Evolutionary conservation across 2,797 vertebrate genomes (phyloP).

Genomic region (Xyrichtys novacula): DNA sequence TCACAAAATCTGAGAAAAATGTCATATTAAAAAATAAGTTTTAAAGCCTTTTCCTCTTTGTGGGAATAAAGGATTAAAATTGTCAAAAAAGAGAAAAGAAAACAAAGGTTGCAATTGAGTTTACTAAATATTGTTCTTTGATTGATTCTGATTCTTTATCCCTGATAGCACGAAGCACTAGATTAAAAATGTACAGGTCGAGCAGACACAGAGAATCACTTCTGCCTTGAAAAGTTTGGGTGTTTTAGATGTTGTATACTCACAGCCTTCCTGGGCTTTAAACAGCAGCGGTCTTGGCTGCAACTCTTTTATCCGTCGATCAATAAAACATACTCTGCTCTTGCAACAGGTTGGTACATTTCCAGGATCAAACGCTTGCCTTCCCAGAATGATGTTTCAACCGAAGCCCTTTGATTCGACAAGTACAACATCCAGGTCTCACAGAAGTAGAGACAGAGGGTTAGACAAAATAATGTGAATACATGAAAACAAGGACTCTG

Average conservation of each 20-base stretch:
- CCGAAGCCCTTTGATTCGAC: slow-evolving; percentile 63
- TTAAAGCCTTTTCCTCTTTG: no score
- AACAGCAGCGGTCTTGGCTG: slow-evolving; percentile 31
- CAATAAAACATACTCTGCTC: slow-evolving; percentile 13
- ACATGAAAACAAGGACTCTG: background rate
- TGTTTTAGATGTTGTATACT: slow-evolving; percentile 21
- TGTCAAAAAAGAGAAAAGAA: no score
- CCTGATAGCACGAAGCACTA: slow-evolving; percentile 19
- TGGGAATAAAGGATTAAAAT: no score
- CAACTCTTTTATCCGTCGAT: background rate
- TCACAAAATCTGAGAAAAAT: no score
- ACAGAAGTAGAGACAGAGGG: slow-evolving; percentile 5
- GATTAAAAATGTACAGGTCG: slow-evolving; percentile 8
- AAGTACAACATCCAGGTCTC: slow-evolving; percentile 49
- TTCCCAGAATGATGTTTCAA: slow-evolving; percentile 66
- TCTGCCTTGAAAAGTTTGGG: slow-evolving; percentile 17
- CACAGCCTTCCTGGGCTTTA: slow-evolving; percentile 47
- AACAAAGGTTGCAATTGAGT: no score
- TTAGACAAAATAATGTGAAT: no score
- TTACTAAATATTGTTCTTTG: no score
- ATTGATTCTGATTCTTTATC: background rate
- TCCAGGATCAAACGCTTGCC: background rate
- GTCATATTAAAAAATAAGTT: no score
- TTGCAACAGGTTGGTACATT: background rate
- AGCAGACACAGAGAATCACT: slow-evolving; percentile 29